A percentile compares a stretch with the other conserved stretches of the same genome.
These are phyloP conservation scores for Hirtodrosophila trivittata DNA, from an alignment of 2,888 invertebrate genomes.

Conservation along the genomic window DNA sequence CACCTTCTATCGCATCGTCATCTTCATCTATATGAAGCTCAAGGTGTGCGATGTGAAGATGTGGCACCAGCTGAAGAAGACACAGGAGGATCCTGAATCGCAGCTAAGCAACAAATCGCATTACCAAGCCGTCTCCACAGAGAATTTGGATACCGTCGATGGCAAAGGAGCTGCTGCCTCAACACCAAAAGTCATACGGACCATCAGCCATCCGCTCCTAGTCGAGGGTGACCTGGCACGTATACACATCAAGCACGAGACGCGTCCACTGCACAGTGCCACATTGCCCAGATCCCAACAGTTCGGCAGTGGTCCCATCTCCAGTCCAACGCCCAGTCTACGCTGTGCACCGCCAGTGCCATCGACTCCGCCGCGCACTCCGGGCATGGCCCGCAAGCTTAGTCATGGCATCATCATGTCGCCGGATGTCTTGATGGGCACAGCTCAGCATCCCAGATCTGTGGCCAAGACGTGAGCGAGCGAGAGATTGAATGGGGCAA, in stretches of 20 bases:
- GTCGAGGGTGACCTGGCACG: constrained; percentile 61
- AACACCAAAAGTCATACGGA: constrained; percentile 59
- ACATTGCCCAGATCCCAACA: constrained; percentile 50
- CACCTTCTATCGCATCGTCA: constrained; percentile 57
- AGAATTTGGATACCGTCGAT: constrained; percentile 62
- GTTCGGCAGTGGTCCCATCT: constrained; percentile 23
- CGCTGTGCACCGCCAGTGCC: constrained; percentile 64
- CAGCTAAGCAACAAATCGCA: constrained; percentile 54
- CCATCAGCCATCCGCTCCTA: constrained; percentile 65
- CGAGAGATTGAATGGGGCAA: too few relatives aligned
- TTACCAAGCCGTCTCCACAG: constrained; percentile 59
- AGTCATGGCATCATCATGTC: constrained; percentile 63
- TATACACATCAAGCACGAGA: constrained; percentile 65
- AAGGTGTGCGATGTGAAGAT: constrained; percentile 65
- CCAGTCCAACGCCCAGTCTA: constrained; percentile 63
- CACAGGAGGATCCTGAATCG: constrained; percentile 62
- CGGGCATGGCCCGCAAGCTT: constrained; percentile 45
- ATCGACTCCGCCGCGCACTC: constrained; percentile 43
- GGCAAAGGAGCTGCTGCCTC: constrained; percentile 4
- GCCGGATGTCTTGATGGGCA: constrained; percentile 59
- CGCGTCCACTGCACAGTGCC: constrained; percentile 53
- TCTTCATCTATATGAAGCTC: constrained; percentile 64
- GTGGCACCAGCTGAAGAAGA: constrained; percentile 64
- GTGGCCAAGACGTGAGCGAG: constrained; percentile 18
- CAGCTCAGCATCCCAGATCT: constrained; percentile 18